Conservation (phyloP, 2,113 vertebrate species). For the Strix aluco region DNA sequence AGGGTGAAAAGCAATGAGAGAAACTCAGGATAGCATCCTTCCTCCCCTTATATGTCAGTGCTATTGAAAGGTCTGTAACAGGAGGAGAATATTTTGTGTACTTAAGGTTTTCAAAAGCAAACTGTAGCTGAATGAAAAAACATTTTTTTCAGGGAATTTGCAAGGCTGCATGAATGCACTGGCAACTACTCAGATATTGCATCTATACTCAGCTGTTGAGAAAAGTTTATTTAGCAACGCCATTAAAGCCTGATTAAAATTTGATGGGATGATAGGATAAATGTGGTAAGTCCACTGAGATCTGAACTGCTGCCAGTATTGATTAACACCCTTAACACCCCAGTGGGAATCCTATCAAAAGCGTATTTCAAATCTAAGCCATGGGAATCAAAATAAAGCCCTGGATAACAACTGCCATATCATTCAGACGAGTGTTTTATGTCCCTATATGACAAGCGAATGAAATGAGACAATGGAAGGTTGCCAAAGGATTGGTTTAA, state of each 20-base stretch:
- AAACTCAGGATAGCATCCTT: not conserved
- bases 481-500: not conserved
- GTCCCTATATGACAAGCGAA: not conserved
- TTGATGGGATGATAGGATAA: slow-evolving; percentile 43
- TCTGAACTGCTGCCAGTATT: slow-evolving; percentile 54
- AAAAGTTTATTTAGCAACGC: slow-evolving; percentile 55
- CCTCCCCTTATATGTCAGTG: not conserved
- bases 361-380: not conserved
- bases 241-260: slow-evolving; percentile 57
- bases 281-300: not conserved
- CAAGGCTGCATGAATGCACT: not conserved
- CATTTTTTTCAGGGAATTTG: not conserved
- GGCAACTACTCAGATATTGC: not conserved
- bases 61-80: not conserved
- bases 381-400: slow-evolving; percentile 25
- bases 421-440: not conserved
- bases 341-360: slow-evolving; percentile 36
- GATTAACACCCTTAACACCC: slow-evolving; percentile 49
- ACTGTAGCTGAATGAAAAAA: not conserved
- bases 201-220: slow-evolving; percentile 11
- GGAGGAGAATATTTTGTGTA: not conserved
- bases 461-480: not conserved
- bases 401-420: not conserved
- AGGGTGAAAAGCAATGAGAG: not conserved
- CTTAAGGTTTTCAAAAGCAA: not conserved